Evolutionary conservation across 2,797 vertebrate species (phyloP).

Genomic region (Silurus lanzhouensis): DNA sequence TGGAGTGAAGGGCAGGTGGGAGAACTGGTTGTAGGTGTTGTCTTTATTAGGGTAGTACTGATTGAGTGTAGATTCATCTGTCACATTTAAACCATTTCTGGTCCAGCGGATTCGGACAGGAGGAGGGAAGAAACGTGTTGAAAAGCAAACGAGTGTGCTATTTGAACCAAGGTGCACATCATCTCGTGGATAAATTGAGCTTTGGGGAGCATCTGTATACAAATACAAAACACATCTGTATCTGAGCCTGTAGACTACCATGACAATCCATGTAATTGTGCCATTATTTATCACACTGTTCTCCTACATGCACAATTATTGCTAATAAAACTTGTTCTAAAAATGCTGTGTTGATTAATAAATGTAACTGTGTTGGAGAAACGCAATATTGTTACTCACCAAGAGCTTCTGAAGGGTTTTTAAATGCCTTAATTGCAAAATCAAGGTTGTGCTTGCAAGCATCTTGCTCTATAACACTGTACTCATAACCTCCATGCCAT

Average conservation of each 20-base stretch:
- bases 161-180: slow-evolving; percentile 53
- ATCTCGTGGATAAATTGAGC: neutral
- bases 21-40: slow-evolving; percentile 70
- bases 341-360: no score
- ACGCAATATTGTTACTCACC: neutral
- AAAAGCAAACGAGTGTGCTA: slow-evolving; percentile 75
- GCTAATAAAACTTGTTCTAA: no score
- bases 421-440: neutral
- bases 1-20: slow-evolving; percentile 73
- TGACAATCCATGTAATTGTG: no score
- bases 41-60: slow-evolving; percentile 56
- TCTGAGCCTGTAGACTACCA: no score
- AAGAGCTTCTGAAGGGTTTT: neutral
- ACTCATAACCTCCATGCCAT: fast-evolving
- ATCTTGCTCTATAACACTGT: neutral
- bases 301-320: no score
- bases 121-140: slow-evolving; percentile 76
- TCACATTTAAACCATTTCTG: slow-evolving; percentile 50
- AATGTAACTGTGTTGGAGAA: no score
- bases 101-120: slow-evolving; percentile 70
- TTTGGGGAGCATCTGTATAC: neutral
- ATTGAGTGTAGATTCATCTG: slow-evolving; percentile 50
- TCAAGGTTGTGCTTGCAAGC: neutral
- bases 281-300: no score
- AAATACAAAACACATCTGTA: neutral